These are phyloP conservation scores for Mandrillus leucophaeus DNA, from an alignment of 2,113 vertebrate genomes.

Conservation along the genomic window DNA sequence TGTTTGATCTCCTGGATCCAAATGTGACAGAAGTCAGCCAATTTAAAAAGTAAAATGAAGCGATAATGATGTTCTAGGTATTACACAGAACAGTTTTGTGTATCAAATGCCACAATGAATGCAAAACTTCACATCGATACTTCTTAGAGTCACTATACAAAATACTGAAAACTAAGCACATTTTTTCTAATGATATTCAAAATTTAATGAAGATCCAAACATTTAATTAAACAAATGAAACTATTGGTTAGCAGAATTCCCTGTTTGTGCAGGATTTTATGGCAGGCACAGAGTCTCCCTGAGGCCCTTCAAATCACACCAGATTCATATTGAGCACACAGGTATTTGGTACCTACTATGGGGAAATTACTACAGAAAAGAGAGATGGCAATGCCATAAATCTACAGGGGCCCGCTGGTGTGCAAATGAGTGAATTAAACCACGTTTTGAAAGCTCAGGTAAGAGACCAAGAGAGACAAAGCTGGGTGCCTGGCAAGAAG, in stretches of 20 bases:
- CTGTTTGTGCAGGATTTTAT: neutral
- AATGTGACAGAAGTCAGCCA: neutral
- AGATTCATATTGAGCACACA: neutral
- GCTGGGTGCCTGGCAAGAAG: no score
- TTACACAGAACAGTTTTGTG: neutral
- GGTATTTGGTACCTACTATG: neutral
- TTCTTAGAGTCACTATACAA: neutral
- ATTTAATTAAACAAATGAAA: neutral
- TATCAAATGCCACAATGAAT: neutral
- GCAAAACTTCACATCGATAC: neutral
- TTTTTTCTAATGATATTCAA: neutral
- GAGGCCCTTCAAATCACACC: neutral
- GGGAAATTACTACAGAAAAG: neutral
- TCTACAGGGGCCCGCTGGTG: neutral
- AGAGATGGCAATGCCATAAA: neutral
- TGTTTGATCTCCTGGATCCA: neutral
- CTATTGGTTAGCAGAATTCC: neutral
- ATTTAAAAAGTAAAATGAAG: neutral
- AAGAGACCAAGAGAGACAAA: neutral
- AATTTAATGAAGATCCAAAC: neutral
- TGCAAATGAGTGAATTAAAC: neutral
- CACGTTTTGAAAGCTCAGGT: neutral
- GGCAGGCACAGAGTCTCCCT: neutral
- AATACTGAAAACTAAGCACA: neutral
- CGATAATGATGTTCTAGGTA: neutral